phyloP scores from a whole-genome alignment of 1,140 invertebrate species.

The Zaprionus gabonicus region DNA sequence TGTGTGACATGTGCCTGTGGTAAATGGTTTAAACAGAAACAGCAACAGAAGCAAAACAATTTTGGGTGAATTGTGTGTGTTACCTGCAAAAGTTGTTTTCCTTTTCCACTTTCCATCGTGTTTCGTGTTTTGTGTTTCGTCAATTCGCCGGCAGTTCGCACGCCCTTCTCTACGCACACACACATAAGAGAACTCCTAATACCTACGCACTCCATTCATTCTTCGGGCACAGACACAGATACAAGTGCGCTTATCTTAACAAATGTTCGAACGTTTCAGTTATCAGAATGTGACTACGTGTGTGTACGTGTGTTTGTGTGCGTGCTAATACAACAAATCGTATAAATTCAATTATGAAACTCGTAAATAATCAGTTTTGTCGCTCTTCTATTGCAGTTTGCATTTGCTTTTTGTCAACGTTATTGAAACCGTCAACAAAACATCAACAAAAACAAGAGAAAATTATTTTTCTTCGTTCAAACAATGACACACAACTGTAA shows the following conservation, averaged over 20 bases:
- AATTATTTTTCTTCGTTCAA: slow-evolving; percentile 57
- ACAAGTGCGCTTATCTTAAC: slow-evolving; percentile 45
- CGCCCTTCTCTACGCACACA: slow-evolving; percentile 32
- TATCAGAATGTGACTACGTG: slow-evolving; percentile 33
- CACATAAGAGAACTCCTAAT: slow-evolving; percentile 18
- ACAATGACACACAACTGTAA: slow-evolving; percentile 70
- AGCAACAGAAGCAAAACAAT: slow-evolving; percentile 40
- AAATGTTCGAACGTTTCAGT: slow-evolving; percentile 41
- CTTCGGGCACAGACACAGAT: slow-evolving; percentile 25
- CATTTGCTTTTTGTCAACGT: slow-evolving; percentile 31
- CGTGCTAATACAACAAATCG: slow-evolving; percentile 41
- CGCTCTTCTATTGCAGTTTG: slow-evolving; percentile 62
- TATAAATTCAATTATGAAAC: slow-evolving; percentile 55
- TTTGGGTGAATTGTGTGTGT: slow-evolving; percentile 38
- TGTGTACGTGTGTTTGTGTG: slow-evolving; percentile 18
- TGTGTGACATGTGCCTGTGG: slow-evolving; percentile 51
- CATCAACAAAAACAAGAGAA: slow-evolving; percentile 55
- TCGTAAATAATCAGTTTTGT: slow-evolving; percentile 55
- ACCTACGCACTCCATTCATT: slow-evolving; percentile 43
- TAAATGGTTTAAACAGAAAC: slow-evolving; percentile 39
- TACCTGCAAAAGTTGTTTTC: slow-evolving; percentile 46
- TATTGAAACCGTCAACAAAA: slow-evolving; percentile 23
- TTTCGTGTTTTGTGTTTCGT: slow-evolving; percentile 20
- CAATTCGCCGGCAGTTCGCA: slow-evolving; percentile 45
- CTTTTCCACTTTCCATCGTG: slow-evolving; percentile 23